Evolutionary conservation across 2,888 invertebrate genomes (phyloP).

Genomic region (Noctua pronuba): DNA sequence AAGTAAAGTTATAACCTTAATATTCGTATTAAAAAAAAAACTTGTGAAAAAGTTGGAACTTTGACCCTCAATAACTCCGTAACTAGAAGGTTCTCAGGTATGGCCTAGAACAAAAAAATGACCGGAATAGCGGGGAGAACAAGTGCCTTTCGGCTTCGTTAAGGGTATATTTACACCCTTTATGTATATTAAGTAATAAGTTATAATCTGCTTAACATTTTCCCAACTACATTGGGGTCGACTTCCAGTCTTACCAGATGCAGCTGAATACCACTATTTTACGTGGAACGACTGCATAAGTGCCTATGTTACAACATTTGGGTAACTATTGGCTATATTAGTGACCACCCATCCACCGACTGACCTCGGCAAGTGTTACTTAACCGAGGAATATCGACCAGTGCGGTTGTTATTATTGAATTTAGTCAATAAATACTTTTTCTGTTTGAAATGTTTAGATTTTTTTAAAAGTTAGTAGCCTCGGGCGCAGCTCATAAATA

Average conservation of each 20-base stretch:
- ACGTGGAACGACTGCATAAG: not conserved
- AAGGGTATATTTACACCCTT: too few relatives aligned
- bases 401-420: not conserved
- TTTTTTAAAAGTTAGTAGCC: slow-evolving; percentile 6
- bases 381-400: not conserved
- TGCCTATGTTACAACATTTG: not conserved
- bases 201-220: not conserved
- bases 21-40: too few relatives aligned
- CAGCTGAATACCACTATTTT: not conserved
- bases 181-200: too few relatives aligned
- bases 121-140: too few relatives aligned
- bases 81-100: too few relatives aligned
- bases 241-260: not conserved
- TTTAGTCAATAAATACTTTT: not conserved
- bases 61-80: too few relatives aligned
- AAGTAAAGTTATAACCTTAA: too few relatives aligned
- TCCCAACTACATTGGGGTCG: not conserved
- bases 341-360: not conserved
- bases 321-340: not conserved
- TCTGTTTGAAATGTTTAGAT: not conserved
- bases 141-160: too few relatives aligned
- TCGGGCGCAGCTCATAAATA: slow-evolving; percentile 31
- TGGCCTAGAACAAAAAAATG: too few relatives aligned
- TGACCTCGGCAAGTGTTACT: not conserved
- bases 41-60: too few relatives aligned